Base-by-base conservation (phyloP, 2,797 vertebrate species). In the Mormyrus proboscirostris region DNA sequence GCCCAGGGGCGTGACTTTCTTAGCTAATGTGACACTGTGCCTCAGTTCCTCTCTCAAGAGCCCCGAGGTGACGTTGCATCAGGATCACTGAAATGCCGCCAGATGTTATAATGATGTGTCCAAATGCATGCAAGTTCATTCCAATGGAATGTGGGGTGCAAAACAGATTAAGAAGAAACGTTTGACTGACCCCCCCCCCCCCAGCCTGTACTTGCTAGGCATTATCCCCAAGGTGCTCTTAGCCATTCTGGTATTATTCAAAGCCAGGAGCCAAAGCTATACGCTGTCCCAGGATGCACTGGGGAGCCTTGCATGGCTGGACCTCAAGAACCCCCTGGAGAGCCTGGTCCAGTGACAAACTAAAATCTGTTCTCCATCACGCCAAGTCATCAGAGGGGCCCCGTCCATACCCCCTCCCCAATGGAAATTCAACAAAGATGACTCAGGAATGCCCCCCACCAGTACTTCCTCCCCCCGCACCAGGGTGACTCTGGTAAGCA, bases 71-170 rank as follows among this genome's bases (percentile, higher is more conserved):
- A 79, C 33, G 41, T 44, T n/a, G 38, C 73, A 79, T 33, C 29
- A 79, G 41, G 38, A n/a, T 10, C 4, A 19, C 73, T 47, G 73
- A 79, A 79, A 41, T n/a, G 16, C 38, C 1, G 73, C 8, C 14
- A 79, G 41, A 79, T 79, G 33, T 79, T n/a, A 47, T 41, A 73
- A 41, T 16, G 7, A 79, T 8, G 41, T n/a, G 73, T 47, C 73
- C 73, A n/a, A 79, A 79, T 79, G 73, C 73, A 79, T 79, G 73
- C 33, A 79, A 79, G 38, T 79, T 47, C 41, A 79, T 47, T 41
- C 92, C 89, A 95, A 96, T 96, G 95, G 91, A 96, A 79, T 47
- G 38, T 79, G 38, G 73, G 33, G 73, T 79, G 73, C 14, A 79
- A 10, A 79, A 79, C n/a, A 38, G 29, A 47, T 79, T 79, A 41